Evolutionary conservation across 2,888 invertebrate species (phyloP).

Genomic region (Anthrax anthrax): DNA sequence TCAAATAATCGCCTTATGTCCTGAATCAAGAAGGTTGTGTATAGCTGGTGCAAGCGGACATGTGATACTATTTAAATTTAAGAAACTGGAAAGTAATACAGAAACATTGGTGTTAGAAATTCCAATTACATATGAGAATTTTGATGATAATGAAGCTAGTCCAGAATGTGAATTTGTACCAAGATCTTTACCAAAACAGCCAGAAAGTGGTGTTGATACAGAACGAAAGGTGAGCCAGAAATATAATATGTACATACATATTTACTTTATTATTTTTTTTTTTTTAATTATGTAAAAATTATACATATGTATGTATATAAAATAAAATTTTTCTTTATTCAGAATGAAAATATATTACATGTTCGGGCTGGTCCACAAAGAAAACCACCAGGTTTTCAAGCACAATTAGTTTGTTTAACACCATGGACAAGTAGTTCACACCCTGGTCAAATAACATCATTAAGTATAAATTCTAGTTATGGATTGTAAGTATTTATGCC

Average conservation of each 20-base stretch:
- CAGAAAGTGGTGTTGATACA: constrained; percentile 24
- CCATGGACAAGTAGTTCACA: constrained; percentile 63
- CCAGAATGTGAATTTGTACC: constrained; percentile 66
- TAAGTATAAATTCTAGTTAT: constrained; percentile 90
- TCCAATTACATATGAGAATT: constrained; percentile 68
- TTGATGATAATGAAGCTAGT: constrained; percentile 65
- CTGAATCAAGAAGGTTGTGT: constrained; percentile 77
- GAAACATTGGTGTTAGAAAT: constrained; percentile 74
- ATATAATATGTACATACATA: neutral
- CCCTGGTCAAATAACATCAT: constrained; percentile 73
- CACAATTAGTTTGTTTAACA: constrained; percentile 86
- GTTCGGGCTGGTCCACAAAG: constrained; percentile 65
- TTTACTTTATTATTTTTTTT: neutral
- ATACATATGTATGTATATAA: too few relatives aligned
- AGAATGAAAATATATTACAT: constrained; percentile 41
- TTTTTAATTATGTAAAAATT: too few relatives aligned
- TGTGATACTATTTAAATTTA: constrained; percentile 90
- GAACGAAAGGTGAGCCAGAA: constrained; percentile 35
- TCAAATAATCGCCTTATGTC: constrained; percentile 79
- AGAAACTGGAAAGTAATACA: constrained; percentile 72
- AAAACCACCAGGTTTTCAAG: constrained; percentile 92
- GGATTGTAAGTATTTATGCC: constrained; percentile 68
- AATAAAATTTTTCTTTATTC: neutral
- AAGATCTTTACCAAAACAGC: constrained; percentile 36
- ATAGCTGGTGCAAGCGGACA: constrained; percentile 87